Percentiles rank a stretch among this genome's conserved stretches.
Conservation (phyloP, 1,140 invertebrate species). For the Caenorhabditis latens region DNA sequence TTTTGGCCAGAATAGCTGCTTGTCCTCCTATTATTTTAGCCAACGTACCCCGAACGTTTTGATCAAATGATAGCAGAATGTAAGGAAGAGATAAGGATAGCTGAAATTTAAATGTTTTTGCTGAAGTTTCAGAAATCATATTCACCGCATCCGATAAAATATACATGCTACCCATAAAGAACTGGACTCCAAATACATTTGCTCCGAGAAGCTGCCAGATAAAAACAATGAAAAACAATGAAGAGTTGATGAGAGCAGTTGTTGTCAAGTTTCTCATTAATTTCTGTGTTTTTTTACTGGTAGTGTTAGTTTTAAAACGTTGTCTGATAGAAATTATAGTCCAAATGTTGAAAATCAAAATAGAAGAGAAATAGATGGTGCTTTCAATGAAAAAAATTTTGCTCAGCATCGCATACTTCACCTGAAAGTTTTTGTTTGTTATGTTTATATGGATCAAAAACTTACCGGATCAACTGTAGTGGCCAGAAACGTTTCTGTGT, state of each 20-base stretch:
- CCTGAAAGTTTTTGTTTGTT: neutral
- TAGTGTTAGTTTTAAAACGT: neutral
- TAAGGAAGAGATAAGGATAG: neutral
- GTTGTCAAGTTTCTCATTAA: neutral
- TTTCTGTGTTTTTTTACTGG: neutral
- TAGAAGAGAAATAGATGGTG: neutral
- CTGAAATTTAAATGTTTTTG: neutral
- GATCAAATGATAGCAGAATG: neutral
- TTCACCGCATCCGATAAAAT: conserved; percentile 5
- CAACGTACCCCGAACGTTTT: neutral
- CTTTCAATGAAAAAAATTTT: neutral
- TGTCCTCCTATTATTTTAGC: neutral
- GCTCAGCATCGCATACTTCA: neutral
- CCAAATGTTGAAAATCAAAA: neutral
- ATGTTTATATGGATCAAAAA: neutral
- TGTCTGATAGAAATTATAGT: neutral
- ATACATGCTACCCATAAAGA: neutral
- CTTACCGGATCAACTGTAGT: neutral
- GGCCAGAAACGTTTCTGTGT: neutral
- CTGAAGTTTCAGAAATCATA: neutral
- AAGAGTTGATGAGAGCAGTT: neutral
- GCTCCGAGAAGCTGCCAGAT: neutral
- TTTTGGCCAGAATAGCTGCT: neutral
- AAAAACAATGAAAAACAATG: neutral
- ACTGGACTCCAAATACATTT: neutral